These are phyloP conservation scores for Palythoa grandis DNA, from an alignment of 92 coral and sea anemone species.

Conservation along the genomic window DNA sequence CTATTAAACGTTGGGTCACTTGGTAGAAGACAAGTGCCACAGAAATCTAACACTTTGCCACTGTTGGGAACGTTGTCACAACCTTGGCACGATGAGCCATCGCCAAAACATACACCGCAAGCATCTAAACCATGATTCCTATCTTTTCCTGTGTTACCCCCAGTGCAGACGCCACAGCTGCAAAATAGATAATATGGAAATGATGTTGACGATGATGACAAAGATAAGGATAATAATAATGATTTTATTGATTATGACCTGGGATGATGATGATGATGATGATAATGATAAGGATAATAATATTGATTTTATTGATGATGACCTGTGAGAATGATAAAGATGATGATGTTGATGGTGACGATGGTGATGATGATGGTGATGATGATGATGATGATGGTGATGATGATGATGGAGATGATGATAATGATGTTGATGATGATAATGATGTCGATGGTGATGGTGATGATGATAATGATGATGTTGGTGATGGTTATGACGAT, in stretches of 20 bases:
- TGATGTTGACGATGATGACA: not conserved
- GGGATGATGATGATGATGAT: too few species aligned
- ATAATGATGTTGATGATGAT: too few species aligned
- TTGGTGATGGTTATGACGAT: too few species aligned
- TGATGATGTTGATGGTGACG: too few species aligned
- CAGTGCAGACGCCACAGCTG: conserved; percentile 66
- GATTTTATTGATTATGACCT: not conserved
- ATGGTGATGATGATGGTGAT: too few species aligned
- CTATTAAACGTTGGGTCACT: conserved; percentile 48
- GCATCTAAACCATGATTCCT: conserved; percentile 56
- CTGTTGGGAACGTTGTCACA: conserved; percentile 66
- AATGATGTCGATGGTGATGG: too few species aligned
- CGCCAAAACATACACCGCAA: conserved; percentile 71
- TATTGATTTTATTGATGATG: not conserved
- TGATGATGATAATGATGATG: too few species aligned
- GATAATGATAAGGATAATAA: not conserved
- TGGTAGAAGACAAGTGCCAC: conserved; percentile 53
- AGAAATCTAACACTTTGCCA: conserved; percentile 54
- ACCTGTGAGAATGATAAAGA: too few species aligned
- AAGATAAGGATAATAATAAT: not conserved
- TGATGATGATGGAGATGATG: not conserved
- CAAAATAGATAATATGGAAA: not conserved
- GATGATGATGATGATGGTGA: too few species aligned
- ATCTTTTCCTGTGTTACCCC: conserved; percentile 60
- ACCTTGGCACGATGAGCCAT: conserved; percentile 53